Conservation (phyloP, 2,113 vertebrate species). For the Pelecanoides urinatrix region DNA sequence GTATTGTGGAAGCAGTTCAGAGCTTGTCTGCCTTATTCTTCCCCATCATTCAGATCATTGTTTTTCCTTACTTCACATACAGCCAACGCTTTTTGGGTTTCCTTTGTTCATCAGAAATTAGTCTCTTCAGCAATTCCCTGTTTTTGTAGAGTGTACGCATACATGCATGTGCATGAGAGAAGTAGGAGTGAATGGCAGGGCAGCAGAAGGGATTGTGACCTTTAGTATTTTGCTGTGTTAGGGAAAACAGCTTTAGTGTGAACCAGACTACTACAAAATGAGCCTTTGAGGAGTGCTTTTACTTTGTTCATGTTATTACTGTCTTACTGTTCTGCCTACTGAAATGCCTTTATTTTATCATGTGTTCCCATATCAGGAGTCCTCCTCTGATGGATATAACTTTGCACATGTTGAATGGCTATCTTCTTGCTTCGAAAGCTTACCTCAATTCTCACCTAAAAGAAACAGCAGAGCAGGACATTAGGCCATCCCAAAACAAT, state of each 20-base stretch:
- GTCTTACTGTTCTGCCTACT: neutral
- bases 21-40: neutral
- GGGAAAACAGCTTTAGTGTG: neutral
- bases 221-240: neutral
- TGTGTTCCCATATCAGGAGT: slow-evolving; percentile 74
- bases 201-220: neutral
- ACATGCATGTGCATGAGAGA: neutral
- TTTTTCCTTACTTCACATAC: neutral
- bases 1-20: neutral
- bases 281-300: neutral
- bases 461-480: slow-evolving; percentile 93
- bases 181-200: neutral
- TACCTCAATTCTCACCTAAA: slow-evolving; percentile 94
- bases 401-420: slow-evolving; percentile 96
- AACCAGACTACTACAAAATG: neutral
- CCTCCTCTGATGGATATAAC: slow-evolving; percentile 97
- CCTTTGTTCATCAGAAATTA: neutral
- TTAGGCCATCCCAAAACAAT: slow-evolving; percentile 84
- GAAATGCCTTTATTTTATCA: neutral
- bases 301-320: neutral
- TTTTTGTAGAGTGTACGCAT: neutral
- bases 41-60: neutral
- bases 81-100: neutral
- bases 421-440: slow-evolving; percentile 94
- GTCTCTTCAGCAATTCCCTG: neutral